Base-by-base conservation (phyloP, 2,113 vertebrate genomes). In the Ranitomeya imitator region DNA sequence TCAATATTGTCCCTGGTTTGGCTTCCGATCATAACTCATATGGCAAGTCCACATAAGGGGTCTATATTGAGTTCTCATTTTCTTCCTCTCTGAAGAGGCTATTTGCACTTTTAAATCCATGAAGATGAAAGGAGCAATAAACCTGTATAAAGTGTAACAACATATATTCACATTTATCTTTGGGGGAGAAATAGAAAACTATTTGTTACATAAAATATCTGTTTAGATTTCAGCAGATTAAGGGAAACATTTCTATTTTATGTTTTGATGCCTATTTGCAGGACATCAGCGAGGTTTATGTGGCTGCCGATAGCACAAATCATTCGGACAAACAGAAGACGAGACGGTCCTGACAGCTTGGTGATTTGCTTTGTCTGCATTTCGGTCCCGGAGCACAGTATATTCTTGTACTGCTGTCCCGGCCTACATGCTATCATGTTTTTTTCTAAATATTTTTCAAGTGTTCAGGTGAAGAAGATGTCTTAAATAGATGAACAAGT, bases 361-460 rank as follows among this genome's bases (percentile, higher is more conserved):
- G 73, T 85, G 81, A 89, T 89, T 85, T 79, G 87, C 81, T 85
- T 89, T 89, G 87, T 88, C 80, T 89, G 87, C 87, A 89, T 89
- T 89, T 89, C 65, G 69, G 85, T 85, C 80, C 81, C 74, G 85
- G 51, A 18, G 74, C 73, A 79, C 52, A 57, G 81, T 85, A 89
- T 89, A 89, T 89, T 85, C 61, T 63, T 79, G 87, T 85, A 55
- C 82, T 76, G 59, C 71, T 88, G 78, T 67, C 87, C 81, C 54
- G 54, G 81, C 51, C 87, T 79, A 77, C 87, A 60, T 79, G 82
- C 81, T 79, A 85, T 89, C 87, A 84, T 84, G 80, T 88, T 88
- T 89, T 82, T 85, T 89, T 69, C 87, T 79, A 85, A 89, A 89
- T 89, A 79, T 84, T 89, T 85, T 89, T 84, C 81, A 84, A 74